These are phyloP conservation scores for Anticlea derivata DNA, from an alignment of 2,888 invertebrate genomes.

Conservation along the genomic window DNA sequence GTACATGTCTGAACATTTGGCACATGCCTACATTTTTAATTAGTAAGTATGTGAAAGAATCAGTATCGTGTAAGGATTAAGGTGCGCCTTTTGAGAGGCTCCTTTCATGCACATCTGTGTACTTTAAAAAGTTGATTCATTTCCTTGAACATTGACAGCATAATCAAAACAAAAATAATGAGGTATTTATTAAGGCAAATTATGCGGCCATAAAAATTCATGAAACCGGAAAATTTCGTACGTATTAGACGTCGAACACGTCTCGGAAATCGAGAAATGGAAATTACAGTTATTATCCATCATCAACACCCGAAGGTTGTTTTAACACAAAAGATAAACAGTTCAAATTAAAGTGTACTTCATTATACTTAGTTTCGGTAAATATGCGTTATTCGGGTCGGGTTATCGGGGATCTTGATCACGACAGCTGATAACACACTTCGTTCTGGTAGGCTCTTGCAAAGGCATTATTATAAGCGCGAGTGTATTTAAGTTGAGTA, in stretches of 20 bases:
- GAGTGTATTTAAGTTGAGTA: constrained; percentile 25
- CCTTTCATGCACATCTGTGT: too few relatives aligned
- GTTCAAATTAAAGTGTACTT: constrained; percentile 76
- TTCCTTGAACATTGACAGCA: constrained; percentile 9
- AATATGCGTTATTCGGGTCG: constrained; percentile 73
- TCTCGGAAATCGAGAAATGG: constrained; percentile 74
- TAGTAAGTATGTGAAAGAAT: too few relatives aligned
- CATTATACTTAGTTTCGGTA: constrained; percentile 76
- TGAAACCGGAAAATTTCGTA: constrained; percentile 64
- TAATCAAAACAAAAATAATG: constrained; percentile 50
- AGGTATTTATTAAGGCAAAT: constrained; percentile 52
- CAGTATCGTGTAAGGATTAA: too few relatives aligned
- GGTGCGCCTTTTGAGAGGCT: too few relatives aligned
- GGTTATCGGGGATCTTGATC: constrained; percentile 74
- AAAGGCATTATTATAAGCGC: constrained; percentile 31
- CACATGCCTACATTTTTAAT: too few relatives aligned
- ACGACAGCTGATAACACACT: constrained; percentile 48
- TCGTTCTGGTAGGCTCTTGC: constrained; percentile 47
- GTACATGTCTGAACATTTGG: too few relatives aligned
- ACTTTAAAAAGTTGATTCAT: constrained; percentile 6
- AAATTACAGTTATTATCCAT: constrained; percentile 80
- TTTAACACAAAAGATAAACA: constrained; percentile 82
- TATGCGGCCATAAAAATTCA: constrained; percentile 65
- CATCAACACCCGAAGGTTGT: constrained; percentile 78
- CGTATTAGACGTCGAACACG: constrained; percentile 73